Evolutionary conservation across 2,113 vertebrate species (phyloP), one percentile per base, ranked within the genome.

Genomic region (Serinus canaria): DNA sequence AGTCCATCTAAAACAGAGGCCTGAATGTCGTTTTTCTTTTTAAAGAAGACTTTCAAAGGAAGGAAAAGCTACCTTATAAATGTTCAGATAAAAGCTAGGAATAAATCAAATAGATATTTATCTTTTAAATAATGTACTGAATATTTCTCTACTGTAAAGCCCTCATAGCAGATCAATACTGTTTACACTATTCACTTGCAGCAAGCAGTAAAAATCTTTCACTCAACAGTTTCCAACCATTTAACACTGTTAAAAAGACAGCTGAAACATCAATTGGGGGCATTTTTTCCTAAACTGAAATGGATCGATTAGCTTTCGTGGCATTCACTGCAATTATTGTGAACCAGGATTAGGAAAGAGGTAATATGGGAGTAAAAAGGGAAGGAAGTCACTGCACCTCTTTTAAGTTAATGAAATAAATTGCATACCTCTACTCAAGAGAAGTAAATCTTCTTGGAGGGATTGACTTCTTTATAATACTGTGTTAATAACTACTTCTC

Each of bases 191-290:
- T 88, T 97, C 82, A 93, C 91, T 97, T 49, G 17, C 64, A 96
- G 91, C 22, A 95, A 93, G 80, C 70, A 95, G 90, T 95, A 95
- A 93, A 97, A 95, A 89, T 70, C 92, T 96, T 95, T 97, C 84
- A 96, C 30, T 84, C 66, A 89, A 90, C 95, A 94, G 76, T 96
- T 96, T 96, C 82, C 66, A 96, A 64, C 52, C 92, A 96, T 97
- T 98, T 97, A 96, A 96, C 78, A 87, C 85, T 91, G 91, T 93
- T 98, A 94, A 97, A 97, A 97, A 96, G 94, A 95, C 89, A 95
- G 56, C 78, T 94, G 81, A 96, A 96, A 97, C 84, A 92, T 95
- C 92, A 97, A 49, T 7, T 87, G 49, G 41, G 55, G 58, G 64
- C 62, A 70, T 96, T 98, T 96, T 96, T 90, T 97, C 46, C 87